Evolutionary conservation across 2,113 vertebrate species (phyloP).

Genomic region (Riparia riparia): DNA sequence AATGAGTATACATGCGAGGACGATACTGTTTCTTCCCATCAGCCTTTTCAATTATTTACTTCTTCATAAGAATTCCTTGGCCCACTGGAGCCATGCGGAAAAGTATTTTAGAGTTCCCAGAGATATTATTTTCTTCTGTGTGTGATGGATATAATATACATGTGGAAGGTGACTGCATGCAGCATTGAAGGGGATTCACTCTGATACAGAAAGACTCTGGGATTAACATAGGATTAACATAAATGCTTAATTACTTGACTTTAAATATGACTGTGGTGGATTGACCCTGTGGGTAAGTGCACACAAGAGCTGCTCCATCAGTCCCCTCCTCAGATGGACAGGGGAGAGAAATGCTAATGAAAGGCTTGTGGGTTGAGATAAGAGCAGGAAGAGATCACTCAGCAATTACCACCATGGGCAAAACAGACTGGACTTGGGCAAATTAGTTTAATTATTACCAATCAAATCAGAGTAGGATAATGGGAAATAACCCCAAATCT

Average conservation of each 20-base stretch:
- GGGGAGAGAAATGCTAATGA: background rate
- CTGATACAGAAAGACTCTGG: background rate
- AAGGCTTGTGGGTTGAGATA: background rate
- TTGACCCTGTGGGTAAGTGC: background rate
- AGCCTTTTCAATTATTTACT: background rate
- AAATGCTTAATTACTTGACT: background rate
- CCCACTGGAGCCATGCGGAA: background rate
- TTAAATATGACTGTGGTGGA: background rate
- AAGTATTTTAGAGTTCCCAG: background rate
- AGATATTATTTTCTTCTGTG: background rate
- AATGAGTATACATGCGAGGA: background rate
- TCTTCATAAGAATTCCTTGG: background rate
- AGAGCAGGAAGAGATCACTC: background rate
- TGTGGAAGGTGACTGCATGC: background rate
- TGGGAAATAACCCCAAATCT: background rate
- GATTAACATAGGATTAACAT: background rate
- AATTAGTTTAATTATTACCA: background rate
- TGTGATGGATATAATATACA: background rate
- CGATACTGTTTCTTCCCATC: background rate
- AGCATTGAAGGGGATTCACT: background rate
- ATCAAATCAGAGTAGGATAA: background rate
- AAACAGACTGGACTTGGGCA: background rate
- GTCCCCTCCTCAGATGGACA: background rate
- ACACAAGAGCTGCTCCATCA: background rate
- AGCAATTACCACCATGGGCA: background rate